Percentiles rank a stretch among this genome's conserved stretches.
phyloP scores from a whole-genome alignment of 2,113 vertebrate genomes.

The Hipposideros armiger region DNA sequence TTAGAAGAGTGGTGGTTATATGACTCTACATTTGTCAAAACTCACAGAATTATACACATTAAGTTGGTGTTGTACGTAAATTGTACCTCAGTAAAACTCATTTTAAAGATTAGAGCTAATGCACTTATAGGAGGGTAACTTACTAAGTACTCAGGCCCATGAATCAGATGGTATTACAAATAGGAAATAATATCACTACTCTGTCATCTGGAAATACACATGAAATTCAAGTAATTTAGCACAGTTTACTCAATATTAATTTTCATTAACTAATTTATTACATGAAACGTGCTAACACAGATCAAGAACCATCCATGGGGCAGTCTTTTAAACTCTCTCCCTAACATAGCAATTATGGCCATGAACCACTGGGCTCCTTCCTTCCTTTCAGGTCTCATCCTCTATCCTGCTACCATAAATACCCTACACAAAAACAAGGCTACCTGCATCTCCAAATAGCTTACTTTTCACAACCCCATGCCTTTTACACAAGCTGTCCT shows the following conservation, averaged over 20 bases:
- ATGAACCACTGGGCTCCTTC: not conserved
- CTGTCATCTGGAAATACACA: not conserved
- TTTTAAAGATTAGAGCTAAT: conserved; percentile 44
- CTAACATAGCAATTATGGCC: not conserved
- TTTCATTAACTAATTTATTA: conserved; percentile 32
- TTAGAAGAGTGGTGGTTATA: not conserved
- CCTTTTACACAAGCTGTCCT: conserved; percentile 1
- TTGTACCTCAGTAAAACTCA: conserved; percentile 41
- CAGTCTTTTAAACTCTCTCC: conserved; percentile 36
- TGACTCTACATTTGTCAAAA: conserved; percentile 38
- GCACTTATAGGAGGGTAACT: not conserved
- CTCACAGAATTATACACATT: not conserved
- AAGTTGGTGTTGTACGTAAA: not conserved
- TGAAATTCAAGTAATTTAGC: conserved; percentile 61
- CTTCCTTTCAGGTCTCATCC: not conserved
- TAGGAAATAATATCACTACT: not conserved
- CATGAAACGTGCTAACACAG: conserved; percentile 33
- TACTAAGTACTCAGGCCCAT: conserved; percentile 22
- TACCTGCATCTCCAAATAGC: not conserved
- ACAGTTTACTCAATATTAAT: conserved; percentile 30
- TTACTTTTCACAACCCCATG: not conserved
- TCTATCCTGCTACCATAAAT: not conserved
- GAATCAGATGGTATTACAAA: conserved; percentile 44
- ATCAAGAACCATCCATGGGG: not conserved
- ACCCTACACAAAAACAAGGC: not conserved